Conservation (phyloP, 2,888 invertebrate genomes). For the Gastrophysa polygoni region DNA sequence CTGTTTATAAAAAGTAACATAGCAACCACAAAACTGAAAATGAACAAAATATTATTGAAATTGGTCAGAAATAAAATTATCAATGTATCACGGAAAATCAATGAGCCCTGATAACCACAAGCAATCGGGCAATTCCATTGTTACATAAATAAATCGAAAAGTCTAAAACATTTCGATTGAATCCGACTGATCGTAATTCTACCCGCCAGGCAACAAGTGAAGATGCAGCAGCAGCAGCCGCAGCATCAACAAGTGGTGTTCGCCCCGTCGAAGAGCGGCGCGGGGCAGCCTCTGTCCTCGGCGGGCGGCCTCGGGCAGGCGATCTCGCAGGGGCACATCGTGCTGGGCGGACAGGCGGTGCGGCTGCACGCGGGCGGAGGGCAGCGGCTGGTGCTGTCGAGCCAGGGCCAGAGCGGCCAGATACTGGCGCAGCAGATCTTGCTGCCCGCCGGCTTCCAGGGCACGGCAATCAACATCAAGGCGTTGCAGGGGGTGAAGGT, state of each 20-base stretch:
- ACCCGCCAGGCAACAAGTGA: conserved; percentile 48
- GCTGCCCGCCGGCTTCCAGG: conserved; percentile 67
- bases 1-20: too few species aligned
- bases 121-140: too few species aligned
- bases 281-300: conserved; percentile 39
- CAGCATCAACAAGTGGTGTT: conserved; percentile 52
- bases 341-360: conserved; percentile 55
- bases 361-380: conserved; percentile 51
- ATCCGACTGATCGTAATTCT: too few species aligned
- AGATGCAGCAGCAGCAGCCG: conserved; percentile 51
- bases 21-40: too few species aligned
- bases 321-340: conserved; percentile 50
- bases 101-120: too few species aligned
- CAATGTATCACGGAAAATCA: too few species aligned
- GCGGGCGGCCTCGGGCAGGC: conserved; percentile 35
- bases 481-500: conserved; percentile 68
- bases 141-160: too few species aligned
- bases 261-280: conserved; percentile 44
- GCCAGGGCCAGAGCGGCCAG: conserved; percentile 61
- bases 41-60: too few species aligned
- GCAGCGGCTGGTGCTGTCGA: conserved; percentile 62
- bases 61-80: too few species aligned
- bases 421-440: conserved; percentile 64
- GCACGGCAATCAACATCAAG: conserved; percentile 66
- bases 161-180: too few species aligned